Percentiles rank a stretch among this genome's conserved stretches.
phyloP scores from a whole-genome alignment of 2,113 vertebrate species.

The Dromas ardeola region DNA sequence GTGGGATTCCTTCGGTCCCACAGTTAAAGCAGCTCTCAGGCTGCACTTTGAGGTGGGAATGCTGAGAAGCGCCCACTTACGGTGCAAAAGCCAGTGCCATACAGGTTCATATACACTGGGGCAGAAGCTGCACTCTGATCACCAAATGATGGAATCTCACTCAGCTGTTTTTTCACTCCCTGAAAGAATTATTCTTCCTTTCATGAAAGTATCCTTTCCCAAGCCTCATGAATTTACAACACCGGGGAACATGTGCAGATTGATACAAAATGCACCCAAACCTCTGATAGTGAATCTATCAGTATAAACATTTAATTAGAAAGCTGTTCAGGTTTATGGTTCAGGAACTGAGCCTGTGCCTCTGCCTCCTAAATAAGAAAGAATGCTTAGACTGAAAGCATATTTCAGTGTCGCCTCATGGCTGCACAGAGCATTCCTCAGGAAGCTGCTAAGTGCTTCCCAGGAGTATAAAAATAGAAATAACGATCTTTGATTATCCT shows the following conservation, averaged over 20 bases:
- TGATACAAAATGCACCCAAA: not conserved
- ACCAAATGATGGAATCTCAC: not conserved
- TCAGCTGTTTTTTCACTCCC: not conserved
- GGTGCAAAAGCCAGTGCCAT: not conserved
- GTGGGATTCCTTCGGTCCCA: fast-evolving
- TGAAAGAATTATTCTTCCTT: not conserved
- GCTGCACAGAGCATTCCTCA: constrained; percentile 36
- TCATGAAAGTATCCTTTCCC: not conserved
- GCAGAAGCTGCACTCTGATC: not conserved
- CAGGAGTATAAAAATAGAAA: constrained; percentile 44
- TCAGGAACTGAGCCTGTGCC: not conserved
- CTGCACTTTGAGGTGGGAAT: not conserved
- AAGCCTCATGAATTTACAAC: not conserved
- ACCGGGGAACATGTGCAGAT: not conserved
- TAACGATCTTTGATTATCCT: not conserved
- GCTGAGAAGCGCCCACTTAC: not conserved
- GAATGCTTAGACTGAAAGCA: not conserved
- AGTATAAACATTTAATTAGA: not conserved
- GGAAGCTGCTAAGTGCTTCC: constrained; percentile 50
- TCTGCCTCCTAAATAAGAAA: not conserved
- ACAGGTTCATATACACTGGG: not conserved
- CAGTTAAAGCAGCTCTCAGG: not conserved
- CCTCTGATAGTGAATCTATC: not conserved
- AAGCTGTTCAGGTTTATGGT: not conserved
- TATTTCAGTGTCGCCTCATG: not conserved